Percentiles rank a stretch among this genome's conserved stretches.
Conservation (phyloP, 2,797 vertebrate species). For the Amazona finschi region DNA sequence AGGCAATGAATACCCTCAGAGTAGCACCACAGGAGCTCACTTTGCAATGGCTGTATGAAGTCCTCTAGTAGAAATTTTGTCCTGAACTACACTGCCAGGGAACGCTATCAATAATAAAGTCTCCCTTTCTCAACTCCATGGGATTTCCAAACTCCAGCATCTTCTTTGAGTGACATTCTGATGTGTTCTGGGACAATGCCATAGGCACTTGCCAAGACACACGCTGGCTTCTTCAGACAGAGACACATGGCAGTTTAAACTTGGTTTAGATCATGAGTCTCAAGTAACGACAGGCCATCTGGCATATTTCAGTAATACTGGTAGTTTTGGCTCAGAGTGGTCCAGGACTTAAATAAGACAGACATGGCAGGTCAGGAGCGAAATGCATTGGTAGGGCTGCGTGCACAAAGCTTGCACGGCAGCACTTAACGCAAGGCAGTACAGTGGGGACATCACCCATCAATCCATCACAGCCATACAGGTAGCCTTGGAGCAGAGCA, state of each 20-base stretch:
- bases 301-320: background rate
- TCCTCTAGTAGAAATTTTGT: background rate
- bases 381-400: background rate
- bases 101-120: background rate
- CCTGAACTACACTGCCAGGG: background rate
- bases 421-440: background rate
- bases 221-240: conserved; percentile 19
- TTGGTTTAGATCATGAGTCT: background rate
- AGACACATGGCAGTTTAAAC: conserved; percentile 3
- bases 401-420: rapidly evolving
- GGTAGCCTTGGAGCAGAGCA: background rate
- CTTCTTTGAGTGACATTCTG: conserved; percentile 3
- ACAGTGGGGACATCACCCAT: rapidly evolving
- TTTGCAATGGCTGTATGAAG: background rate
- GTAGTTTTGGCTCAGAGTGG: background rate
- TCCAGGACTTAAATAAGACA: background rate
- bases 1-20: background rate
- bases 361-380: background rate
- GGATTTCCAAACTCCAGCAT: background rate
- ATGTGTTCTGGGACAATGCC: background rate
- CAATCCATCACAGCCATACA: rapidly evolving
- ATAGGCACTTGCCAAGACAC: background rate
- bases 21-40: background rate
- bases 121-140: background rate
- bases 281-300: background rate